Conservation (phyloP, 2,113 vertebrate genomes). For the Pseudolaguvia tuberculata region DNA sequence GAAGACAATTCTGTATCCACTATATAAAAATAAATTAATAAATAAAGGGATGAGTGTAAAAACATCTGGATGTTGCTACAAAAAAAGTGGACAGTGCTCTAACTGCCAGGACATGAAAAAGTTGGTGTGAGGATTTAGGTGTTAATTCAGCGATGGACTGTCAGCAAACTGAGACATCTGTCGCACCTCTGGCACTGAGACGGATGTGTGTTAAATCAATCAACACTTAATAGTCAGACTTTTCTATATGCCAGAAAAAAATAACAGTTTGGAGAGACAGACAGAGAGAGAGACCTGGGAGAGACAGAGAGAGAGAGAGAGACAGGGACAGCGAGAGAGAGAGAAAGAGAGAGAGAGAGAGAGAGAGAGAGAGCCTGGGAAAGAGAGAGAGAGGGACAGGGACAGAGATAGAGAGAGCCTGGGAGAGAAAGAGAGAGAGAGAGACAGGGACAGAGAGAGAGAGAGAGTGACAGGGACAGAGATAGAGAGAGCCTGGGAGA, state of each 20-base stretch:
- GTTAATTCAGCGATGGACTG: conserved; percentile 29
- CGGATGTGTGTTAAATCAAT: not conserved
- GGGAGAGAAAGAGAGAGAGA: too few species aligned
- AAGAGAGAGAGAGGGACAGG: too few species aligned
- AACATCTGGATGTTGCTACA: conserved; percentile 64
- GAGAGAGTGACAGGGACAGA: too few species aligned
- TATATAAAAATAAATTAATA: conserved; percentile 54
- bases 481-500: too few species aligned
- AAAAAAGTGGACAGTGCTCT: not conserved
- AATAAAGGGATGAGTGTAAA: conserved; percentile 68
- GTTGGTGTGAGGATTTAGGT: not conserved
- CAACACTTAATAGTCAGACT: too few species aligned
- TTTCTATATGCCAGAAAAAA: too few species aligned
- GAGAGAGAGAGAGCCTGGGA: not conserved
- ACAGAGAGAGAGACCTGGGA: too few species aligned
- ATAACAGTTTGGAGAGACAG: too few species aligned
- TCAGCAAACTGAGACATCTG: conserved; percentile 67
- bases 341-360: not conserved
- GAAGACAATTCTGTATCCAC: not conserved
- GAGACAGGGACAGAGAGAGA: too few species aligned
- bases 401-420: too few species aligned
- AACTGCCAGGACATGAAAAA: not conserved
- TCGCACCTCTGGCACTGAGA: conserved; percentile 54
- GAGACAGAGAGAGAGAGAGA: too few species aligned
- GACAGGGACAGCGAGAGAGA: too few species aligned